phyloP scores from a whole-genome alignment of 2,888 invertebrate species.

The Ennomos erosarius region DNA sequence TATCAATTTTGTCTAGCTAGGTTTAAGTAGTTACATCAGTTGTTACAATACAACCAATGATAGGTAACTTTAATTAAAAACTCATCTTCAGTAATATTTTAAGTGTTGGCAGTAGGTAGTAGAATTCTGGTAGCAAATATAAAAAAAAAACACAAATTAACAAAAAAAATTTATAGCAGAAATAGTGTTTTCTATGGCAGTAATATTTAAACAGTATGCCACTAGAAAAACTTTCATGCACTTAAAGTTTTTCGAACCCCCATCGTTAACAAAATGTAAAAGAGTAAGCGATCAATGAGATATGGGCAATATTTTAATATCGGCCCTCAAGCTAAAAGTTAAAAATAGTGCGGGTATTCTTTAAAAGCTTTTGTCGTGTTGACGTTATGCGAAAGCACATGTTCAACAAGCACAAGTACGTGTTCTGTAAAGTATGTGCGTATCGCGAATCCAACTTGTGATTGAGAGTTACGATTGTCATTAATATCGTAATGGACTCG shows the following conservation, averaged over 20 bases:
- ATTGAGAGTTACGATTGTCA: slow-evolving; percentile 78
- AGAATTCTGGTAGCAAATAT: not conserved
- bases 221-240: slow-evolving; percentile 38
- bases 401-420: not conserved
- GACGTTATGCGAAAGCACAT: slow-evolving; percentile 48
- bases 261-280: slow-evolving; percentile 36
- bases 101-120: not conserved
- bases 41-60: slow-evolving; percentile 22
- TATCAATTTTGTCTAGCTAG: slow-evolving; percentile 35
- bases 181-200: no score
- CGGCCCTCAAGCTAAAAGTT: slow-evolving; percentile 37
- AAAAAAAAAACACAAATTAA: no score
- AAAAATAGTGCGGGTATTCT: slow-evolving; percentile 36
- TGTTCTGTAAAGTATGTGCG: slow-evolving; percentile 50
- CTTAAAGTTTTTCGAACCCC: slow-evolving; percentile 39
- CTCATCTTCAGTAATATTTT: not conserved
- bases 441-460: slow-evolving; percentile 64
- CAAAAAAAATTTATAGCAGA: no score
- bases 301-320: slow-evolving; percentile 40
- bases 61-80: slow-evolving; percentile 1
- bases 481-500: slow-evolving; percentile 75
- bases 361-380: slow-evolving; percentile 48
- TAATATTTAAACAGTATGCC: slow-evolving; percentile 5
- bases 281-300: slow-evolving; percentile 38
- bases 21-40: slow-evolving; percentile 30